A percentile compares a stretch with the other conserved stretches of the same genome.
phyloP scores from a whole-genome alignment of 2,113 vertebrate genomes.

The Eubucco bourcierii region DNA sequence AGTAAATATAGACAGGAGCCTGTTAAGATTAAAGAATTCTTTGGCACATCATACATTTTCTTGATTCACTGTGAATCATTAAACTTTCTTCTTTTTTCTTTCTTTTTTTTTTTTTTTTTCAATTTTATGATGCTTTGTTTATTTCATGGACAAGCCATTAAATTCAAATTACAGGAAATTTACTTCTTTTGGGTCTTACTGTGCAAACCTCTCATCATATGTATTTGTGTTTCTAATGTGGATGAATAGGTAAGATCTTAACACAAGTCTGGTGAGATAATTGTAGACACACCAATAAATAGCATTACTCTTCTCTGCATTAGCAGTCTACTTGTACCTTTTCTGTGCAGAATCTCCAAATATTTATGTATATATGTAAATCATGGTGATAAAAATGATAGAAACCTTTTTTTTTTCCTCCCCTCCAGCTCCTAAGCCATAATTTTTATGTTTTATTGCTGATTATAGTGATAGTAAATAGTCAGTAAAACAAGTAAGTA shows the following conservation, averaged over 20 bases:
- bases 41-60: slow-evolving; percentile 27
- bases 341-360: slow-evolving; percentile 24
- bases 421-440: not conserved
- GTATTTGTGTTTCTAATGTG: slow-evolving; percentile 21
- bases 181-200: not conserved
- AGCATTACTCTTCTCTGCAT: not conserved
- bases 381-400: slow-evolving; percentile 49
- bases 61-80: slow-evolving; percentile 57
- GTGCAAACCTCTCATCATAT: slow-evolving; percentile 37
- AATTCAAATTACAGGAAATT: slow-evolving; percentile 62
- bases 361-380: slow-evolving; percentile 49
- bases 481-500: slow-evolving; percentile 41
- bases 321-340: not conserved
- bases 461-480: slow-evolving; percentile 17
- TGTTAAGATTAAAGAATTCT: not conserved
- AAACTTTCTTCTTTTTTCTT: slow-evolving; percentile 53
- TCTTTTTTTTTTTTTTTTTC: slow-evolving; percentile 62
- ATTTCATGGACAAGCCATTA: slow-evolving; percentile 60
- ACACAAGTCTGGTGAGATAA: not conserved
- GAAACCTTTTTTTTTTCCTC: not conserved
- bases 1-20: not conserved
- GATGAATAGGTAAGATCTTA: not conserved
- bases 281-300: not conserved
- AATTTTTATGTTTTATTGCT: slow-evolving; percentile 50
- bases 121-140: slow-evolving; percentile 45